phyloP scores from a whole-genome alignment of 2,888 invertebrate species.

The Pandemis cinnamomeana region DNA sequence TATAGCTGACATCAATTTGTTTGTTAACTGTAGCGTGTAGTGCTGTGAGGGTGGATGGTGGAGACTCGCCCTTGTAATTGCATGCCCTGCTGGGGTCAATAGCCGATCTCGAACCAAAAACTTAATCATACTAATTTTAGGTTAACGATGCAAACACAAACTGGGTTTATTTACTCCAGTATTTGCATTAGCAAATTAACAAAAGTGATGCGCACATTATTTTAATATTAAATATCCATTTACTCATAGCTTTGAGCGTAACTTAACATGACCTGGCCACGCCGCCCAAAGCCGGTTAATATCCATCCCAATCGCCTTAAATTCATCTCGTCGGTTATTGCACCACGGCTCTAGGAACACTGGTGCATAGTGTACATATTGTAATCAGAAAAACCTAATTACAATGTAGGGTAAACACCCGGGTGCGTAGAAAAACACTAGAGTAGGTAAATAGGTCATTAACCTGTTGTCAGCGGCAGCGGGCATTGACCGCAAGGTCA shows the following conservation, averaged over 20 bases:
- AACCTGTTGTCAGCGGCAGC: constrained; percentile 51
- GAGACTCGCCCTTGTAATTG: background rate
- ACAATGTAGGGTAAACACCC: constrained; percentile 18
- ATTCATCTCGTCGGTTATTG: background rate
- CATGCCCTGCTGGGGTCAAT: background rate
- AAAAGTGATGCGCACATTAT: background rate
- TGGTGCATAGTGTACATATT: background rate
- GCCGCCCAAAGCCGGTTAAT: constrained; percentile 1
- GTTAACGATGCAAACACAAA: constrained; percentile 1
- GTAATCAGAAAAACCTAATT: constrained; percentile 9
- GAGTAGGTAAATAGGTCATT: constrained; percentile 52
- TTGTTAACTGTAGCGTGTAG: background rate
- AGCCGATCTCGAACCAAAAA: background rate
- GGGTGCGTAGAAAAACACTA: constrained; percentile 36
- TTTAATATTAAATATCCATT: constrained; percentile 7
- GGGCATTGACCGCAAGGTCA: constrained; percentile 73
- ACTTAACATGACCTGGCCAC: constrained; percentile 1
- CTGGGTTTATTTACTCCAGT: constrained; percentile 1
- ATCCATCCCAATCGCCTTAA: background rate
- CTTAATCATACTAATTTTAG: background rate
- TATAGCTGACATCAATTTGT: no score
- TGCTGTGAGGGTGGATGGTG: background rate
- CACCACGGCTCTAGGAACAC: constrained; percentile 1
- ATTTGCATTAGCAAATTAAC: constrained; percentile 1
- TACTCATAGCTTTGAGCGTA: background rate